Base-by-base conservation (phyloP, 2,888 invertebrate species). In the Chaitophorus viminalis region DNA sequence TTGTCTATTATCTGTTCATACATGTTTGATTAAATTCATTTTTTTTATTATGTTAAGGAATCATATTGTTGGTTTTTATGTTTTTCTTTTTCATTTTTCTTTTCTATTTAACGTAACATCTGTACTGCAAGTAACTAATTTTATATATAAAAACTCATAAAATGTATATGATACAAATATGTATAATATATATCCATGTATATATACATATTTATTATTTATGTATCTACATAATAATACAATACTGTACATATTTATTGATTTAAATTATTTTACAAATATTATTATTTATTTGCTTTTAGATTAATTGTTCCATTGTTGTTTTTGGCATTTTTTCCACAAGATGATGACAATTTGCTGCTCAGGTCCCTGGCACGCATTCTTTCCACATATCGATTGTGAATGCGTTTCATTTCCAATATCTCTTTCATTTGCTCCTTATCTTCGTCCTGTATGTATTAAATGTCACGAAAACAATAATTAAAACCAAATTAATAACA, bases 391-490 rank as follows among this genome's bases (percentile, higher is more conserved):
- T 96, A 94, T 68, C 95, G 93, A 89, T 96, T 95, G 90, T 97
- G 97, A 3, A 96, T 94, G 89, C 96, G 93, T 91, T 96, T 96
- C 95, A 97, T 96, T 92, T 97, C 97, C 89, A 96, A 92, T 89
- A 97, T 96, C 92, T 97, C 97, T 91, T 97, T 97, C 96, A 97
- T 97, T 92, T 97, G 97, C 92, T 97, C 97, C 91, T 97, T 97
- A 90, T 97, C 97, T 91, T 96, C 96, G 90, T 96, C 97, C 97
- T 97, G 90, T 36, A 11, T 25, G 92, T 36, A 31, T 52, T 21
- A 52, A 46, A 31, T 52, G 14, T 76, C 54, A 31, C 6, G 8
- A 65, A 17, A 39, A 82, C 17, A 82, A 83, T 31, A 39, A 60
- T 39, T 46, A 46, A 46, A 14, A 46, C 46, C 46, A 46, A 46